phyloP scores from a whole-genome alignment of 2,888 invertebrate genomes.

The Andrena fulva region DNA sequence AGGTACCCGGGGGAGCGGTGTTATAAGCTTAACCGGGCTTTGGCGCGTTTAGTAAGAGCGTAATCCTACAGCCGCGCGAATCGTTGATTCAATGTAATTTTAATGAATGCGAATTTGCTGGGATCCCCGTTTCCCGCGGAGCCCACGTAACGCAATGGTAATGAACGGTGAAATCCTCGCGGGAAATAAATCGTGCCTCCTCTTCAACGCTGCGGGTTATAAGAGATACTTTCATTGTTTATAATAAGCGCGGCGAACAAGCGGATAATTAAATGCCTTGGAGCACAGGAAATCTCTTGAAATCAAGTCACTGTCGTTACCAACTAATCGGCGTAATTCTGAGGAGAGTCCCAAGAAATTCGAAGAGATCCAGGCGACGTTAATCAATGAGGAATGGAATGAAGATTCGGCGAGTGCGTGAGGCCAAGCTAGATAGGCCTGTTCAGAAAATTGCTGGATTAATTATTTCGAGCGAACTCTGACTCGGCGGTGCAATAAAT shows the following conservation, averaged over 20 bases:
- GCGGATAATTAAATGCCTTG: not conserved
- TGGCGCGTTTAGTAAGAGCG: slow-evolving; percentile 42
- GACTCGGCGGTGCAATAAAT: slow-evolving; percentile 32
- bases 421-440: slow-evolving; percentile 23
- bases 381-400: slow-evolving; percentile 16
- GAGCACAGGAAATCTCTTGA: not conserved
- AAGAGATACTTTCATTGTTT: not conserved
- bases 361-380: not conserved
- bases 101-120: slow-evolving; percentile 53
- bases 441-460: slow-evolving; percentile 30
- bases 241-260: not conserved
- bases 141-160: slow-evolving; percentile 10
- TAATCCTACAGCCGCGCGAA: slow-evolving; percentile 37
- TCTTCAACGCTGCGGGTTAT: not conserved
- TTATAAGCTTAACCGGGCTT: slow-evolving; percentile 46
- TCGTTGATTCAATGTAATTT: slow-evolving; percentile 57
- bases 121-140: slow-evolving; percentile 28
- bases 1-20: slow-evolving; percentile 11
- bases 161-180: slow-evolving; percentile 21
- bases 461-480: slow-evolving; percentile 40
- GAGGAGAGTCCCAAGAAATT: not conserved
- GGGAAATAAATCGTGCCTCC: not conserved
- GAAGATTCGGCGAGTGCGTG: slow-evolving; percentile 25
- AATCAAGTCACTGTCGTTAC: not conserved
- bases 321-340: not conserved